phyloP scores from a whole-genome alignment of 2,113 vertebrate species.

The Cacatua alba region DNA sequence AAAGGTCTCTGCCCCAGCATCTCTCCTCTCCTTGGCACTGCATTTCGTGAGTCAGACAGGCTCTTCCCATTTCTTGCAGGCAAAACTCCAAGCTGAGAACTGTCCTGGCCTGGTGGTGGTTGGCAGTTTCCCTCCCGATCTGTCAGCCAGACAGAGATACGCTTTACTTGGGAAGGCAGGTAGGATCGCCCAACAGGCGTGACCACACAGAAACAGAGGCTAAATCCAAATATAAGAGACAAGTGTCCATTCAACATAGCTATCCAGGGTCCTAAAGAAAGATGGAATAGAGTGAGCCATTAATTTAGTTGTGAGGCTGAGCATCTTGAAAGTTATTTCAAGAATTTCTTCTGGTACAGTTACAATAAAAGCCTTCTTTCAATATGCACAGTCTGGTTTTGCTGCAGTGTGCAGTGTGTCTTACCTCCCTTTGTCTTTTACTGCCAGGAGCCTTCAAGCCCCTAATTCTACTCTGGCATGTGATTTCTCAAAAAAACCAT shows the following conservation, averaged over 20 bases:
- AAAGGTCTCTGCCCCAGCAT: rapidly evolving
- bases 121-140: not conserved
- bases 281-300: not conserved
- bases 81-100: not conserved
- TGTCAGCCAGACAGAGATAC: not conserved
- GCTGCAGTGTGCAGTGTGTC: not conserved
- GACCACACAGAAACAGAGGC: not conserved
- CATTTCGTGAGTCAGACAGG: not conserved
- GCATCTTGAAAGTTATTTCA: not conserved
- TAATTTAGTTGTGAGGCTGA: not conserved
- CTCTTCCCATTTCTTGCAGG: not conserved
- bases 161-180: not conserved
- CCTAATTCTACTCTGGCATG: not conserved
- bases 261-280: not conserved
- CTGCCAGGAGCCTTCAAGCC: not conserved
- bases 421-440: not conserved
- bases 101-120: not conserved
- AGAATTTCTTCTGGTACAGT: not conserved
- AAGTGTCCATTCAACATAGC: not conserved
- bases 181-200: not conserved
- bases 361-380: not conserved
- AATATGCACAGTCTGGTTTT: not conserved
- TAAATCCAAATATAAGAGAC: not conserved
- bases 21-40: not conserved
- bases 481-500: not conserved